These are phyloP conservation scores for Hybos culiciformis DNA, from an alignment of 2,888 invertebrate species.

Conservation along the genomic window DNA sequence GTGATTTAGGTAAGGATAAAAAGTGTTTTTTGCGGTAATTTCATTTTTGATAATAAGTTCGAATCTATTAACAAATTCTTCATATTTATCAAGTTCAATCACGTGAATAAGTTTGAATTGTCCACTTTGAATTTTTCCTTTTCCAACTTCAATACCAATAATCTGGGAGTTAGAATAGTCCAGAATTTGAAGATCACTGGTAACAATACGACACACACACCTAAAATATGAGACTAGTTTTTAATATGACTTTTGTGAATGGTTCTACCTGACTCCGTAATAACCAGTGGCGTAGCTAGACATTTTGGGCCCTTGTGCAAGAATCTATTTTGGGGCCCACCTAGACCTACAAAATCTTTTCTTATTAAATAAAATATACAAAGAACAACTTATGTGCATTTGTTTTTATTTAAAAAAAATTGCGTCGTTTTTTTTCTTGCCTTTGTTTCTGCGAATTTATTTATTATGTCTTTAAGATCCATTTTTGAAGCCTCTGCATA, in stretches of 20 bases:
- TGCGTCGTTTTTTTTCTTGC: too few species aligned
- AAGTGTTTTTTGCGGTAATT: background rate
- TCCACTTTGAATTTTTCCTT: conserved; percentile 9
- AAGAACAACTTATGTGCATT: too few species aligned
- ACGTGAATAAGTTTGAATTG: conserved; percentile 9
- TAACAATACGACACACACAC: background rate
- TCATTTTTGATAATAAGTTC: background rate
- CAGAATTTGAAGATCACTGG: conserved; percentile 7
- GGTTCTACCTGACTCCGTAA: conserved; percentile 7
- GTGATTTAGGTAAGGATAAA: background rate
- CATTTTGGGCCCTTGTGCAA: too few species aligned
- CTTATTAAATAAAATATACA: too few species aligned
- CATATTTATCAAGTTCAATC: conserved; percentile 6
- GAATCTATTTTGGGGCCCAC: too few species aligned
- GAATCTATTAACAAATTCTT: background rate
- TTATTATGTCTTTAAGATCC: too few species aligned
- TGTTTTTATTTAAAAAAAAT: too few species aligned
- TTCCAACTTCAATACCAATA: conserved; percentile 6
- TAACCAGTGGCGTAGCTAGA: too few species aligned
- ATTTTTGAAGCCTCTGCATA: too few species aligned
- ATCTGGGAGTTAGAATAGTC: conserved; percentile 10
- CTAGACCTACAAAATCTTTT: too few species aligned
- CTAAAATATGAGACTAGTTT: conserved; percentile 7
- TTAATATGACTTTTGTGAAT: conserved; percentile 8
- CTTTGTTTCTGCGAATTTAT: too few species aligned